These are phyloP conservation scores for Abrostola tripartita DNA, from an alignment of 2,888 invertebrate genomes.

Conservation along the genomic window DNA sequence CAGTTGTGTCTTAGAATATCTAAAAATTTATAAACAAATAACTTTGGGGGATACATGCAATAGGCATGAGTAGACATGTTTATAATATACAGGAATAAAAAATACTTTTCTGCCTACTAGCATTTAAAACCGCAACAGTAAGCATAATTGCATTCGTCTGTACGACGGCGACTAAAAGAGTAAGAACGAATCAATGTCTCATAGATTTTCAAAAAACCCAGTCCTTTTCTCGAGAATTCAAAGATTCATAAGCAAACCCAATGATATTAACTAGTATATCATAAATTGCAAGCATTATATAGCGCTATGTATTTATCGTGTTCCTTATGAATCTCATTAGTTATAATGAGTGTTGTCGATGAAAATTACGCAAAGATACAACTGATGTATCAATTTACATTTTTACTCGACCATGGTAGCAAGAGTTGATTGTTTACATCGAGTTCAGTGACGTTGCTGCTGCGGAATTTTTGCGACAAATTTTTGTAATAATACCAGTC, in stretches of 20 bases:
- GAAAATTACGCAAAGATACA: conserved; percentile 23
- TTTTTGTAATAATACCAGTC: not conserved
- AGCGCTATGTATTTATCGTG: conserved; percentile 21
- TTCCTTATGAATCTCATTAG: conserved; percentile 41
- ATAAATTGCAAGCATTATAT: conserved; percentile 16
- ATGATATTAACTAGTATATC: conserved; percentile 13
- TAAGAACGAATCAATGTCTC: too few relatives aligned
- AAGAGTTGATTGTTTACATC: not conserved
- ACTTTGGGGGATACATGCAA: too few relatives aligned
- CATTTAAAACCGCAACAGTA: too few relatives aligned
- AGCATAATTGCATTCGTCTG: too few relatives aligned
- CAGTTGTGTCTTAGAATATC: too few relatives aligned
- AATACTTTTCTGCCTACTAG: too few relatives aligned
- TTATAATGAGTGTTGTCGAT: conserved; percentile 34
- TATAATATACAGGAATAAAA: too few relatives aligned
- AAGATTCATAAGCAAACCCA: conserved; percentile 22
- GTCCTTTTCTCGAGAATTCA: too few relatives aligned
- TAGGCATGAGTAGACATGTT: too few relatives aligned
- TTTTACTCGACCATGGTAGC: conserved; percentile 16
- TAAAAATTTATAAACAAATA: too few relatives aligned
- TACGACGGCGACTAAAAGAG: too few relatives aligned
- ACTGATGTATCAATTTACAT: conserved; percentile 45
- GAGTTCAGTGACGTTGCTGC: not conserved
- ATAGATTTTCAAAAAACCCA: too few relatives aligned
- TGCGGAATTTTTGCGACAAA: not conserved